A percentile compares a stretch with the other conserved stretches of the same genome.
Conservation (phyloP, 2,113 vertebrate genomes). For the Catharus minimus region DNA sequence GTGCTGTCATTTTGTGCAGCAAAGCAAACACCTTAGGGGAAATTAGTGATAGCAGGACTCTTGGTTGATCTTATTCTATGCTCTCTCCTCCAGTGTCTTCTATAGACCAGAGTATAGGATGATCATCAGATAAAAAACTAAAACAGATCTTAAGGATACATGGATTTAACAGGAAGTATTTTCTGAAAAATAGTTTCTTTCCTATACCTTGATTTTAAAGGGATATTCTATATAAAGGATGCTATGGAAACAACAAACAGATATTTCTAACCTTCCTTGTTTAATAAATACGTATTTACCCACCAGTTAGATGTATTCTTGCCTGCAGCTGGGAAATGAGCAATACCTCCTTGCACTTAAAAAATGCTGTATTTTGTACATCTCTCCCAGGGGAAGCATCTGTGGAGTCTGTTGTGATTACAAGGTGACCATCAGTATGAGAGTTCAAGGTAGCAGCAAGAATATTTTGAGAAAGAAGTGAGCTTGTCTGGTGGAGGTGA, state of each 20-base stretch:
- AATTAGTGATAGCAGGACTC: neutral
- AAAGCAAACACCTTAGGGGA: neutral
- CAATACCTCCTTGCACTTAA: neutral
- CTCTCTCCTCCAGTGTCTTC: neutral
- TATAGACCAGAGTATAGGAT: neutral
- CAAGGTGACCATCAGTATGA: neutral
- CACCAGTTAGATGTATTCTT: neutral
- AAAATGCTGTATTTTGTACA: neutral
- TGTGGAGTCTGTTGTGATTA: neutral
- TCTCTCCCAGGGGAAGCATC: neutral
- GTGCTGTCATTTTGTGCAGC: neutral
- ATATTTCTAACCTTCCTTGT: neutral
- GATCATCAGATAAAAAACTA: neutral
- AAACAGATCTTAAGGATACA: neutral
- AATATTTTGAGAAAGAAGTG: neutral
- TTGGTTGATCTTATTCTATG: neutral
- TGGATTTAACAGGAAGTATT: neutral
- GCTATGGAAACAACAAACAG: neutral
- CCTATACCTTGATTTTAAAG: neutral
- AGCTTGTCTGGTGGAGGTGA: neutral
- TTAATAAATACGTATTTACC: neutral
- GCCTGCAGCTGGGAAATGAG: neutral
- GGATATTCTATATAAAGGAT: neutral
- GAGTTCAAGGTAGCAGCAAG: neutral
- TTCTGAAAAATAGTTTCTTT: neutral